These are phyloP conservation scores for Squalus acanthias DNA, from an alignment of 2,797 vertebrate species.

Conservation along the genomic window DNA sequence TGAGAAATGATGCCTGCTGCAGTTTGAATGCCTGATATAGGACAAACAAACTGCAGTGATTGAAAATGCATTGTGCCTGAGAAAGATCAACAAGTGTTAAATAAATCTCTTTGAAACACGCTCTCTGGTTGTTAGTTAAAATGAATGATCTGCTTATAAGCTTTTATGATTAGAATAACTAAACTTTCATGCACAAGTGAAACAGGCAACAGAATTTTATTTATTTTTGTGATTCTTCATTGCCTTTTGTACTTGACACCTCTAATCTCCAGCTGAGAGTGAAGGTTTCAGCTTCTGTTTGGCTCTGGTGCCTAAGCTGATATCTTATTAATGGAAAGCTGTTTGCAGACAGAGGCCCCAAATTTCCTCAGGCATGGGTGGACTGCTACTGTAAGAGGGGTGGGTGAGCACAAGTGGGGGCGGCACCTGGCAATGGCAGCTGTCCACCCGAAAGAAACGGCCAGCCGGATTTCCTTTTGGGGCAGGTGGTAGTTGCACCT, in stretches of 20 bases:
- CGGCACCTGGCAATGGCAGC: neutral
- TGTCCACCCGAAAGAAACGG: neutral
- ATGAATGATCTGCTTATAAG: neutral
- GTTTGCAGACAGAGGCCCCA: neutral
- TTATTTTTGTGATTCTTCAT: conserved; percentile 25
- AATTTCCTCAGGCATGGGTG: neutral
- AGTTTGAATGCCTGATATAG: neutral
- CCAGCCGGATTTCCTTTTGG: neutral
- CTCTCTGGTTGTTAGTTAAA: neutral
- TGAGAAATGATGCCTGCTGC: neutral
- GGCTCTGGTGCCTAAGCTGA: neutral
- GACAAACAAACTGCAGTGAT: neutral
- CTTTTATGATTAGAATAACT: neutral
- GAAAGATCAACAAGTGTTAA: neutral
- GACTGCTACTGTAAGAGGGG: neutral
- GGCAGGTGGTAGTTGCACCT: neutral
- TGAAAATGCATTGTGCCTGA: neutral
- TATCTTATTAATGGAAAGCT: neutral
- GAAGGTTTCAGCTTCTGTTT: neutral
- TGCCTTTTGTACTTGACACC: neutral
- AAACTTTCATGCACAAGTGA: neutral
- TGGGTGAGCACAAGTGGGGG: neutral
- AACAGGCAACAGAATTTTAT: neutral
- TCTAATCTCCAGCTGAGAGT: conserved; percentile 1
- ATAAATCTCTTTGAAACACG: neutral